These are phyloP conservation scores for Agrypnia vestita DNA, from an alignment of 1,140 invertebrate genomes.

Conservation along the genomic window DNA sequence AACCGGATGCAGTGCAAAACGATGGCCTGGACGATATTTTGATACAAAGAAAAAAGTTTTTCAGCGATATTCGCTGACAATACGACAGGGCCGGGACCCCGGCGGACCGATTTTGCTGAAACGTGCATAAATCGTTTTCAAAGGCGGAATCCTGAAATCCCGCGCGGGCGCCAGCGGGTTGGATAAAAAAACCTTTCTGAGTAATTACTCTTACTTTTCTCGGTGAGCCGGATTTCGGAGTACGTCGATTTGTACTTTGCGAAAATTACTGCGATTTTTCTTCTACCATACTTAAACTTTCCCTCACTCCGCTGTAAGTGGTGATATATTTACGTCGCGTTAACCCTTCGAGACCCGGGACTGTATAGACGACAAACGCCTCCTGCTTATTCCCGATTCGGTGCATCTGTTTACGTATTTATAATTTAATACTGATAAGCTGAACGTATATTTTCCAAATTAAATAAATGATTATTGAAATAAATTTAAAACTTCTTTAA, in stretches of 20 bases:
- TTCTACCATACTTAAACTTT: slow-evolving; percentile 32
- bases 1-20: too few species aligned
- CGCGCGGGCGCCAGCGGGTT: slow-evolving; percentile 7
- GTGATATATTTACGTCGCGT: slow-evolving; percentile 42
- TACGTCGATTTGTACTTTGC: slow-evolving; percentile 44
- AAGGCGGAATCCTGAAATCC: slow-evolving; percentile 14
- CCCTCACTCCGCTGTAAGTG: slow-evolving; percentile 39
- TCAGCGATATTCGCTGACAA: slow-evolving; percentile 21
- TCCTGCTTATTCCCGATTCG: neutral
- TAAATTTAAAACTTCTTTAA: too few species aligned
- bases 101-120: slow-evolving; percentile 5
- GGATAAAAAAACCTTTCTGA: slow-evolving; percentile 40
- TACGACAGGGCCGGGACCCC: neutral
- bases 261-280: slow-evolving; percentile 43
- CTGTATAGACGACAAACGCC: neutral
- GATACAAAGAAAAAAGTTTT: too few species aligned
- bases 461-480: too few species aligned
- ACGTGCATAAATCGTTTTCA: slow-evolving; percentile 29
- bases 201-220: slow-evolving; percentile 37
- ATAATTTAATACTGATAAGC: too few species aligned
- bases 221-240: neutral
- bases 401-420: neutral
- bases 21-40: too few species aligned
- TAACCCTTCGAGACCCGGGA: neutral
- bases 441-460: too few species aligned